Conservation (phyloP, 2,888 invertebrate genomes). For the Trissoscelio sp. region DNA sequence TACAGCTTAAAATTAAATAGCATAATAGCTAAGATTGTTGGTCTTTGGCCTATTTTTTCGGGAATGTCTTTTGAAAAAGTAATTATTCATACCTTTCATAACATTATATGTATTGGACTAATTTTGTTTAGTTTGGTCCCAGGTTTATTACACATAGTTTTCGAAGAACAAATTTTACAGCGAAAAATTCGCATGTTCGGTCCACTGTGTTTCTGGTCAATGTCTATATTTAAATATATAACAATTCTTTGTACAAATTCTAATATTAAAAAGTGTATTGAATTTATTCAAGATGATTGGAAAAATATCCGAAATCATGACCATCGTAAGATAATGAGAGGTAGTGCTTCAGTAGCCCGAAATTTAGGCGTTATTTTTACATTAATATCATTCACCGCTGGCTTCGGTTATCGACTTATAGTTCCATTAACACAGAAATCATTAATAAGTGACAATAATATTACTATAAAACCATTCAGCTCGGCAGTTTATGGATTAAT, state of each 20-base stretch:
- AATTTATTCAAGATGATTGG: constrained; percentile 29
- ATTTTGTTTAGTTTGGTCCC: constrained; percentile 4
- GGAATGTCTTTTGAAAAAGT: background rate
- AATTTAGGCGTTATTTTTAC: background rate
- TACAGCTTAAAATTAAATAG: background rate
- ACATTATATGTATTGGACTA: background rate
- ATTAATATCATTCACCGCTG: background rate
- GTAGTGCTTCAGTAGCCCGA: background rate
- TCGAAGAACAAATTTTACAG: background rate
- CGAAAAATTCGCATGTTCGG: constrained; percentile 2
- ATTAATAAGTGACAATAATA: background rate
- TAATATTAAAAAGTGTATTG: constrained; percentile 4
- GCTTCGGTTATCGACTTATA: background rate
- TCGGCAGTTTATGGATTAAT: constrained; percentile 23
- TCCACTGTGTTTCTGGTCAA: constrained; percentile 17
- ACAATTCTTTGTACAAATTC: background rate
- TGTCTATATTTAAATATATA: constrained; percentile 19
- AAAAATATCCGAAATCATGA: background rate
- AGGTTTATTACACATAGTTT: background rate
- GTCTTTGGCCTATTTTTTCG: background rate
- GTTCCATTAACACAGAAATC: constrained; percentile 23
- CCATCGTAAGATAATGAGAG: constrained; percentile 5
- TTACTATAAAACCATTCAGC: constrained; percentile 10
- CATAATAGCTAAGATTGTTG: background rate
- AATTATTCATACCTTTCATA: background rate